These are phyloP conservation scores for Corythaeola cristata DNA, from an alignment of 2,113 vertebrate species.

Conservation along the genomic window DNA sequence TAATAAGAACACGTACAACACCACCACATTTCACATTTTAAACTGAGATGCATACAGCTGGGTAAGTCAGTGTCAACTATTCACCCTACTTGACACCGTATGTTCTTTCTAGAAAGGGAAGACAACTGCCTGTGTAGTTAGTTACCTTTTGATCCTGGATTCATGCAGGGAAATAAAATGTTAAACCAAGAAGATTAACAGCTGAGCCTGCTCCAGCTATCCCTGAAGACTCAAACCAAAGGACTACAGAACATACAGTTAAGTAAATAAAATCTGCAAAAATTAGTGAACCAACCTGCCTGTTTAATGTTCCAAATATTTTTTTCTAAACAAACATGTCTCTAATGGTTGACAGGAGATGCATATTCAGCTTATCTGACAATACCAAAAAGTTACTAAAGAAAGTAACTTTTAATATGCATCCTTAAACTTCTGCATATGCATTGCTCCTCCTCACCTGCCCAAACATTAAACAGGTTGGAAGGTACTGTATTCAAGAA, in stretches of 20 bases:
- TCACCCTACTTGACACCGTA: not conserved
- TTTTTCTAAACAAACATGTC: not conserved
- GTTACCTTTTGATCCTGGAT: not conserved
- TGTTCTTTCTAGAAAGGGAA: not conserved
- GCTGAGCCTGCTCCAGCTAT: not conserved
- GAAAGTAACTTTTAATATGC: not conserved
- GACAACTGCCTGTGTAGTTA: not conserved
- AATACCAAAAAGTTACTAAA: not conserved
- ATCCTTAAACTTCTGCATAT: not conserved
- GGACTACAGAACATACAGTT: not conserved
- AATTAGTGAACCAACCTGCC: not conserved
- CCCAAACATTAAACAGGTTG: not conserved
- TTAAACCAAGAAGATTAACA: not conserved
- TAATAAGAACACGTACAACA: not conserved
- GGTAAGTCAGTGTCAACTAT: not conserved
- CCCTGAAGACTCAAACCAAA: not conserved
- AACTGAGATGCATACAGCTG: not conserved
- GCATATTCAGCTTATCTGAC: not conserved
- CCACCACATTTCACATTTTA: not conserved
- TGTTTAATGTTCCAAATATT: not conserved
- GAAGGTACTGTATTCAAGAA: not conserved
- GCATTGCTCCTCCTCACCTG: not conserved
- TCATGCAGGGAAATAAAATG: not conserved
- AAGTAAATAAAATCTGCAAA: not conserved
- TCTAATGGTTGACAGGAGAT: not conserved